These are phyloP conservation scores for Seriola aureovittata DNA, from an alignment of 2,113 vertebrate species.

Conservation along the genomic window DNA sequence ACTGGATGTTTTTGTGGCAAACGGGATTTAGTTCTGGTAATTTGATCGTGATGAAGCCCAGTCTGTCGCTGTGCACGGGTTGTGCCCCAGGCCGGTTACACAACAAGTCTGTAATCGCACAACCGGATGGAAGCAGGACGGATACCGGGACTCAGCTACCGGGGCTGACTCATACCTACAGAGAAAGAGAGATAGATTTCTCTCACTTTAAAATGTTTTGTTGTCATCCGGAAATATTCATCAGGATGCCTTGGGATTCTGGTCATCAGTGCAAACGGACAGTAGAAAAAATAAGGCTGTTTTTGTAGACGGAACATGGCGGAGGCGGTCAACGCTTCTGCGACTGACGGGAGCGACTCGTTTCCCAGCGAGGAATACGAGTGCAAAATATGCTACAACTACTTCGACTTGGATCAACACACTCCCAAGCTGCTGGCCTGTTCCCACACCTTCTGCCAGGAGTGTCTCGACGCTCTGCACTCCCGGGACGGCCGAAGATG, in stretches of 20 bases:
- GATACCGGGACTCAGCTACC: not conserved
- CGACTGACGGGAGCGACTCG: not conserved
- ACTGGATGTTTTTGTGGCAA: not conserved
- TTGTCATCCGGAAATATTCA: not conserved
- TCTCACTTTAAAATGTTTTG: not conserved
- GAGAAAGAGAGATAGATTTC: too few species aligned
- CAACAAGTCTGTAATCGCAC: not conserved
- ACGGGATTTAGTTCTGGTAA: slow-evolving; percentile 29
- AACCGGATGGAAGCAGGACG: not conserved
- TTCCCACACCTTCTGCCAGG: slow-evolving; percentile 88
- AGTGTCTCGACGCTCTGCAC: slow-evolving; percentile 86
- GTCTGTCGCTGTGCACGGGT: not conserved
- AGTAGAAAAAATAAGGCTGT: not conserved
- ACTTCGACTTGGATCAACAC: slow-evolving; percentile 86
- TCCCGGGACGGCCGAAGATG: slow-evolving; percentile 70
- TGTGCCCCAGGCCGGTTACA: not conserved
- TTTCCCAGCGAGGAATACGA: slow-evolving; percentile 83
- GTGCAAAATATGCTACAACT: slow-evolving; percentile 90
- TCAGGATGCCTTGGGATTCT: not conserved
- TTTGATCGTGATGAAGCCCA: not conserved
- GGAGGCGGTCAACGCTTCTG: slow-evolving; percentile 71
- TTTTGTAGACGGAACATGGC: slow-evolving; percentile 74
- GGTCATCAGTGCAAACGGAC: not conserved
- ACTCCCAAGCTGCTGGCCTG: slow-evolving; percentile 86
- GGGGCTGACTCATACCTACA: not conserved